phyloP scores from a whole-genome alignment of 2,888 invertebrate species.

The Chironomus riparius region DNA sequence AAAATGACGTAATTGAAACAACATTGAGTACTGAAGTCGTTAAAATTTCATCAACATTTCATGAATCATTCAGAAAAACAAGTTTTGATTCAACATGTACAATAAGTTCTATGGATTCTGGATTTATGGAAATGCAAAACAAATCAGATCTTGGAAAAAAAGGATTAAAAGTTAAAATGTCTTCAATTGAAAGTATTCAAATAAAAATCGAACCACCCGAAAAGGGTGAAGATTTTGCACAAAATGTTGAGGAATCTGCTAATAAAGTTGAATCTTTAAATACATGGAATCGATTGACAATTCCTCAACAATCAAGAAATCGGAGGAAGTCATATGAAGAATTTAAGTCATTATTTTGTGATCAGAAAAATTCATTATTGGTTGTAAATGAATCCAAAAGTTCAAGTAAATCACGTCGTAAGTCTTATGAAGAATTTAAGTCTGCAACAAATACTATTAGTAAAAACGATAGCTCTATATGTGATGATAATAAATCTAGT shows the following conservation, averaged over 20 bases:
- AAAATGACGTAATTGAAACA: slow-evolving; percentile 7
- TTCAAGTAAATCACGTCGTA: slow-evolving; percentile 36
- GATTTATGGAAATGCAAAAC: slow-evolving; percentile 42
- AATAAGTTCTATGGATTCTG: slow-evolving; percentile 43
- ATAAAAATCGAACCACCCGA: neutral
- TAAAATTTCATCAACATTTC: neutral
- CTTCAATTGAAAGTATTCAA: neutral
- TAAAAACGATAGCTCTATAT: slow-evolving; percentile 31
- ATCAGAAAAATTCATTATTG: neutral
- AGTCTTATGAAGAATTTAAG: slow-evolving; percentile 44
- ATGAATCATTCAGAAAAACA: slow-evolving; percentile 35
- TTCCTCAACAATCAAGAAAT: slow-evolving; percentile 37
- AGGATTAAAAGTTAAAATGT: slow-evolving; percentile 33
- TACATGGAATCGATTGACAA: slow-evolving; percentile 14
- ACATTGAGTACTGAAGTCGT: neutral
- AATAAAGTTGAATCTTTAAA: neutral
- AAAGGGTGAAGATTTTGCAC: neutral
- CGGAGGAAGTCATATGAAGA: slow-evolving; percentile 43
- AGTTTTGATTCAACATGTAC: slow-evolving; percentile 43
- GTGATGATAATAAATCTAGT: slow-evolving; percentile 10
- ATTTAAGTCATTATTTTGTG: slow-evolving; percentile 40
- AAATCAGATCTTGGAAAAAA: slow-evolving; percentile 31
- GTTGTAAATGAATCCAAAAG: neutral
- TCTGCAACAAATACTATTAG: slow-evolving; percentile 36
- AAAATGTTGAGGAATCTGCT: neutral